These are phyloP conservation scores for Drosophila nigromelanica DNA, from an alignment of 1,140 invertebrate genomes.

Conservation along the genomic window DNA sequence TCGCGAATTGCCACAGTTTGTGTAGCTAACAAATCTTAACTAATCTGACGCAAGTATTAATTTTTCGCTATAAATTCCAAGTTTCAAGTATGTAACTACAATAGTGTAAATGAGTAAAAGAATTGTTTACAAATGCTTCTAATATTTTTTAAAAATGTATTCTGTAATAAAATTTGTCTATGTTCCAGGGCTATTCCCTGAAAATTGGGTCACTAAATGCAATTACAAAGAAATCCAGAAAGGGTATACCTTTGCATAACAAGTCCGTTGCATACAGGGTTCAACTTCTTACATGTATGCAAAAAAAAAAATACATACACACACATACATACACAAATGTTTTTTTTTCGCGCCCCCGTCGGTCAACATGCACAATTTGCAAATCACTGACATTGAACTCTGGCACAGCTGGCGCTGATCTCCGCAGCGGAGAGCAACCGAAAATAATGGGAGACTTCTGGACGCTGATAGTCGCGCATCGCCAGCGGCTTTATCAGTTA, in stretches of 20 bases:
- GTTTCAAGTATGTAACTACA: too few relatives aligned
- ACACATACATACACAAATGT: background rate
- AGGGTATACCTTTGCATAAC: background rate
- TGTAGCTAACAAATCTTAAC: too few relatives aligned
- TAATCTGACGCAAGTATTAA: too few relatives aligned
- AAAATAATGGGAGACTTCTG: slow-evolving; percentile 18
- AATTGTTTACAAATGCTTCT: too few relatives aligned
- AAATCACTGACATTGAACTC: slow-evolving; percentile 48
- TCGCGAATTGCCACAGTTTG: too few relatives aligned
- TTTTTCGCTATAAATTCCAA: too few relatives aligned
- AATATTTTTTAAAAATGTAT: too few relatives aligned
- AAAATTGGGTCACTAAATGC: too few relatives aligned
- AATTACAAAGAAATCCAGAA: too few relatives aligned
- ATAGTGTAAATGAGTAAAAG: too few relatives aligned
- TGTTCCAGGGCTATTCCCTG: too few relatives aligned
- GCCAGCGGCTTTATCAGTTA: slow-evolving; percentile 61
- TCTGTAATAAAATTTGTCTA: too few relatives aligned
- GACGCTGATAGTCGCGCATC: slow-evolving; percentile 13
- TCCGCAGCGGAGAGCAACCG: slow-evolving; percentile 2
- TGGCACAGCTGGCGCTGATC: slow-evolving; percentile 28
- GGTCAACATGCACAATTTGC: slow-evolving; percentile 36
- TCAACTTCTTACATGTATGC: background rate
- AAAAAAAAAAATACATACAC: background rate
- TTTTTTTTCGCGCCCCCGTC: slow-evolving; percentile 27
- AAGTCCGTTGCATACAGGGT: background rate